Conservation (phyloP, 2,797 vertebrate genomes). For the Mormyrops attenuatus region DNA sequence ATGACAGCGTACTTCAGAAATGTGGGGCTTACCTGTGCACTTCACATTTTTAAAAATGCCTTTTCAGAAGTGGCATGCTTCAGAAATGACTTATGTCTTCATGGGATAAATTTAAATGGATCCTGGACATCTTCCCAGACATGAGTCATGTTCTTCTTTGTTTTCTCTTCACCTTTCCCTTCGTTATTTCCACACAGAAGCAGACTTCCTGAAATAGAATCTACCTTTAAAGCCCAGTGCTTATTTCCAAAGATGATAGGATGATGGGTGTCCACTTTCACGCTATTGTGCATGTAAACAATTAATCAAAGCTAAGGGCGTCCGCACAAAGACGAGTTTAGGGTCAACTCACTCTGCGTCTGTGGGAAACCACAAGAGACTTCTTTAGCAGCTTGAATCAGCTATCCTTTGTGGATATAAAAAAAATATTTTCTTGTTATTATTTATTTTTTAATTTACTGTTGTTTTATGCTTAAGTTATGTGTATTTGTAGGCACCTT, state of each 20-base stretch:
- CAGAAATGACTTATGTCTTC: background rate
- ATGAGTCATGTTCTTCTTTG: background rate
- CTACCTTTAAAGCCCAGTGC: background rate
- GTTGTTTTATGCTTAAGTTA: background rate
- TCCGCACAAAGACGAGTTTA: background rate
- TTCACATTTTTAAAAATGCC: background rate
- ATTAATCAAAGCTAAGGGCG: background rate
- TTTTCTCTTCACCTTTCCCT: constrained; percentile 8
- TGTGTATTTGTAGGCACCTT: background rate
- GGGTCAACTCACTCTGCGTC: background rate
- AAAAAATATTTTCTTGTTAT: background rate
- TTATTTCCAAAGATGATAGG: background rate
- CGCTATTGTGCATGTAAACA: background rate
- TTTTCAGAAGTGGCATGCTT: background rate
- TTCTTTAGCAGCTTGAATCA: background rate
- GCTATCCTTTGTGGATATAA: background rate
- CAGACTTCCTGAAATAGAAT: background rate
- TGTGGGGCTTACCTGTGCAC: constrained; percentile 10
- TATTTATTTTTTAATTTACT: background rate
- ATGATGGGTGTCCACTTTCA: background rate
- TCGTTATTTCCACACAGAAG: background rate
- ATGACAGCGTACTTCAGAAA: background rate
- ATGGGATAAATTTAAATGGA: background rate
- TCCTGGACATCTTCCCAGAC: constrained; percentile 5
- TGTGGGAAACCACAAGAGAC: background rate